phyloP scores from a whole-genome alignment of 2,113 vertebrate genomes.

The Myotis davidii region DNA sequence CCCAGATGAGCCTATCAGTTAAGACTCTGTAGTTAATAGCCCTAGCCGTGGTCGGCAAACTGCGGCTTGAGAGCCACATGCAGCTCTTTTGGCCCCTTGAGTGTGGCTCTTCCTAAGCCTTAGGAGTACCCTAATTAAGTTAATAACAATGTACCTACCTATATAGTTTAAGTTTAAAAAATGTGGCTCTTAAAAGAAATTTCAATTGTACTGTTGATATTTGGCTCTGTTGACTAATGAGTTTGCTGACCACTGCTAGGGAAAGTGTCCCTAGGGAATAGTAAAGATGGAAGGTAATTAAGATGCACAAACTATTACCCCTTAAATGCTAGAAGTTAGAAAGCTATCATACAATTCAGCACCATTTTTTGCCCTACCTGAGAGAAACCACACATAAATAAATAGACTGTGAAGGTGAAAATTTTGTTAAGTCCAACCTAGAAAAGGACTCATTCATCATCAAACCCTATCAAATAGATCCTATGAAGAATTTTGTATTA shows the following conservation, averaged over 20 bases:
- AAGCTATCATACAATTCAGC: neutral
- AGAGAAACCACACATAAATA: conserved; percentile 24
- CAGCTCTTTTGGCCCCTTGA: no score
- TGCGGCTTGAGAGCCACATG: no score
- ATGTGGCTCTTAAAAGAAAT: no score
- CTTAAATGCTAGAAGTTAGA: neutral
- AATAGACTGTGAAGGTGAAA: conserved; percentile 30
- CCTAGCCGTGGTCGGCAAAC: neutral
- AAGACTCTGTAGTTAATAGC: neutral
- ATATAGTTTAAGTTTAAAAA: no score
- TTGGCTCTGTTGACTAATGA: no score
- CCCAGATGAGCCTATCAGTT: conserved; percentile 17
- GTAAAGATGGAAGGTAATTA: neutral
- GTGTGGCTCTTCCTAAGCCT: no score
- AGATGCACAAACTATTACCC: neutral
- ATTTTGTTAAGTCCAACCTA: neutral
- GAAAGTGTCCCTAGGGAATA: neutral
- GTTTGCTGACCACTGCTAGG: no score
- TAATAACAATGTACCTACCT: no score
- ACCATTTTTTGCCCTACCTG: neutral
- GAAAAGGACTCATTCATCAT: conserved; percentile 11
- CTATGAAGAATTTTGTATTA: neutral
- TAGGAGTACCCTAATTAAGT: no score
- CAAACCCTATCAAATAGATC: neutral
- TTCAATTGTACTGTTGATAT: no score